Evolutionary conservation across 2,797 vertebrate species (phyloP).

Genomic region (Chiroxiphia lanceolata): DNA sequence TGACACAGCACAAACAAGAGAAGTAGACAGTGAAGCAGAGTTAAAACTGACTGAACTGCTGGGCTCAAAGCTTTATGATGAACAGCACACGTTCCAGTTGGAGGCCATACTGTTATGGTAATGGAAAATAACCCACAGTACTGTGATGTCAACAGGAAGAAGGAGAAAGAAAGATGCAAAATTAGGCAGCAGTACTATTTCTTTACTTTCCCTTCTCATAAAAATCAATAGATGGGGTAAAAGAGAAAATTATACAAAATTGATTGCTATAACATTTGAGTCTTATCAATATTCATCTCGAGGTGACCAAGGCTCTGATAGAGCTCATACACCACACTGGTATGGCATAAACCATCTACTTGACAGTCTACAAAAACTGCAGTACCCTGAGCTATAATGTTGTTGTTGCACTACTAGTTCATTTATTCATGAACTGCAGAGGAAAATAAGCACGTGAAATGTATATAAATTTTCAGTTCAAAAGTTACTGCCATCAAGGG

Average conservation of each 20-base stretch:
- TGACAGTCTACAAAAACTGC: slow-evolving; percentile 3
- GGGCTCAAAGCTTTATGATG: neutral
- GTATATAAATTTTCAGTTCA: slow-evolving; percentile 55
- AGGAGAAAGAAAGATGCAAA: neutral
- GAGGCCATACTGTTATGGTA: neutral
- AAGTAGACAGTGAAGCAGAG: neutral
- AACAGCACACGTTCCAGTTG: neutral
- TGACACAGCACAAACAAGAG: neutral
- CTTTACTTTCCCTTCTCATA: neutral
- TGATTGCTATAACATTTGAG: neutral
- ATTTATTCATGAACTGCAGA: slow-evolving; percentile 66
- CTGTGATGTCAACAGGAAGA: neutral
- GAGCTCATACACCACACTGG: neutral
- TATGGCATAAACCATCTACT: neutral
- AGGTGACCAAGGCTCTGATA: neutral
- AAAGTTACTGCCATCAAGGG: slow-evolving; percentile 55
- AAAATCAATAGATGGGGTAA: neutral
- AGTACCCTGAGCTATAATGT: neutral
- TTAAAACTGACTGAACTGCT: neutral
- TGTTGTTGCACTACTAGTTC: slow-evolving; percentile 36
- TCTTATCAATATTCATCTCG: neutral
- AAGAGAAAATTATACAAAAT: neutral
- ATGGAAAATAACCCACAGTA: neutral
- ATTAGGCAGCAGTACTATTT: neutral
- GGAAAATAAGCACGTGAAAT: slow-evolving; percentile 54